phyloP scores from a whole-genome alignment of 2,888 invertebrate species.

The Oegoconia quadripuncta region DNA sequence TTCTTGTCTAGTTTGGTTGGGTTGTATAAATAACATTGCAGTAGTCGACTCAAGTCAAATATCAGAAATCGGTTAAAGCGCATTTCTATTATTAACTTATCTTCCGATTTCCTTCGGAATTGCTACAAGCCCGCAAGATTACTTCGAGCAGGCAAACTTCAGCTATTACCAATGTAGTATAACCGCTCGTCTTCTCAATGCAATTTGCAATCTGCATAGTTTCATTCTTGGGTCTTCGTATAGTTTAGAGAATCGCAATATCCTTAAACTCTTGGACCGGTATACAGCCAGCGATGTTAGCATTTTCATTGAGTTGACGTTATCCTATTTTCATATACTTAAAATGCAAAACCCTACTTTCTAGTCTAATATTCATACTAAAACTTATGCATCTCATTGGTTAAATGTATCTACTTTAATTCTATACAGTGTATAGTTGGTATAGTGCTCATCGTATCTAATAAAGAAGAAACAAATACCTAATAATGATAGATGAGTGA shows the following conservation, averaged over 20 bases:
- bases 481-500: slow-evolving; percentile 37
- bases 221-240: slow-evolving; percentile 23
- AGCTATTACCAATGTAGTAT: slow-evolving; percentile 41
- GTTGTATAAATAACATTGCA: neutral
- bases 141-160: slow-evolving; percentile 48
- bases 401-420: slow-evolving; percentile 16
- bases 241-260: slow-evolving; percentile 24
- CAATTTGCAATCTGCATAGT: slow-evolving; percentile 33
- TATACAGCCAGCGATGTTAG: slow-evolving; percentile 5
- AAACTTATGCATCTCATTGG: neutral
- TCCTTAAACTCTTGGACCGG: slow-evolving; percentile 4
- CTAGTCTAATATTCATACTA: neutral
- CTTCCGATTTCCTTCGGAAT: slow-evolving; percentile 33
- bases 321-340: slow-evolving; percentile 3
- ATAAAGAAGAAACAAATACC: neutral
- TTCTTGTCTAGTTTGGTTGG: neutral
- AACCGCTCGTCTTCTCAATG: slow-evolving; percentile 35
- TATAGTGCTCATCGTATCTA: neutral
- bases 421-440: slow-evolving; percentile 1
- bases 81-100: slow-evolving; percentile 34
- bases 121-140: slow-evolving; percentile 32
- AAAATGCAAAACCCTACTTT: slow-evolving; percentile 5
- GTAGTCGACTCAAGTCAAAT: slow-evolving; percentile 2
- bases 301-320: slow-evolving; percentile 10
- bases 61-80: slow-evolving; percentile 30